Percentiles rank a stretch among this genome's conserved stretches.
Conservation (phyloP, 2,797 vertebrate genomes). For the Lepidocolaptes lacrymiger region DNA sequence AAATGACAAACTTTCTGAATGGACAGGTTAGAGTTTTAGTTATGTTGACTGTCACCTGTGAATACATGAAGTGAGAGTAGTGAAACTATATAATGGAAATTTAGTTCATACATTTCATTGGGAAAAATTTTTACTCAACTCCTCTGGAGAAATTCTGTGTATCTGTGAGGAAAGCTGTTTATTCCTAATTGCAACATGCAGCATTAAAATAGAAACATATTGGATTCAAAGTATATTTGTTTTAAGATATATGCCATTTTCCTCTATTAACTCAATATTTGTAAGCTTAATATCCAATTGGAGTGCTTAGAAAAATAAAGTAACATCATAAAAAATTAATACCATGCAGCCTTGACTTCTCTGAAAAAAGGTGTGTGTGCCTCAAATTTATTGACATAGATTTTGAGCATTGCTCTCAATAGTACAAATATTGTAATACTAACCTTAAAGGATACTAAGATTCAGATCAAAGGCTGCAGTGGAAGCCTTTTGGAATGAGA, state of each 20-base stretch:
- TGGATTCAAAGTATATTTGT: background rate
- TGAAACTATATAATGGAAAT: background rate
- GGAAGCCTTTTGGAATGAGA: background rate
- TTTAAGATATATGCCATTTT: background rate
- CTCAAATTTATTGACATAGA: background rate
- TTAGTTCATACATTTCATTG: background rate
- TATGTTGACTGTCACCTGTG: background rate
- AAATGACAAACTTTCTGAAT: background rate
- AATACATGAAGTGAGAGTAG: background rate
- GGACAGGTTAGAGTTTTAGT: background rate
- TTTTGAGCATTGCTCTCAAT: background rate
- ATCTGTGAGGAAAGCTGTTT: background rate
- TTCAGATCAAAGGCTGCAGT: accelerated
- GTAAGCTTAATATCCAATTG: background rate
- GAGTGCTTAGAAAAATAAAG: background rate
- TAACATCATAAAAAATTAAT: background rate
- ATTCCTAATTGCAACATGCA: background rate
- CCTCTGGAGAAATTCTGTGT: accelerated
- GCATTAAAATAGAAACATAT: background rate
- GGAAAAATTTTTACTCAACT: background rate
- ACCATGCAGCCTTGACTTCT: background rate
- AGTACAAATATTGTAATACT: background rate
- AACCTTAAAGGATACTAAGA: background rate
- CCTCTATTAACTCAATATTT: background rate
- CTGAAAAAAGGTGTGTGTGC: background rate